Percentiles rank a stretch among this genome's conserved stretches.
Evolutionary conservation across 2,797 vertebrate genomes (phyloP).

Genomic region (Delichon dasypus): DNA sequence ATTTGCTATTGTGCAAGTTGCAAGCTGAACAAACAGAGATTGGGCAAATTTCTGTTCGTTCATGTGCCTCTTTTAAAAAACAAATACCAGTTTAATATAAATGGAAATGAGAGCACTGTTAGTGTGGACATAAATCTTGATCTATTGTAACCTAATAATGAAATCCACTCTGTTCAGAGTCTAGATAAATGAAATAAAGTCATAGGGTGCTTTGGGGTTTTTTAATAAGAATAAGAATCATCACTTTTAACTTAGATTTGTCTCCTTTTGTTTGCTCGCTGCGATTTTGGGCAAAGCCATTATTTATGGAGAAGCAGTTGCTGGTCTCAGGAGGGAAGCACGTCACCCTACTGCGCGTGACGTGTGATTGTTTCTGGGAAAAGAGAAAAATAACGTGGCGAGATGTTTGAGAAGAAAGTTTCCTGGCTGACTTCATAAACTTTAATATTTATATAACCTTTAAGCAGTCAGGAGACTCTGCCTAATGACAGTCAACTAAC

Average conservation of each 20-base stretch:
- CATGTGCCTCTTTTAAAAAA: constrained; percentile 76
- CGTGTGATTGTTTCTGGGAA: background rate
- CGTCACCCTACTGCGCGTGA: background rate
- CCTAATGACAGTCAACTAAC: constrained; percentile 59
- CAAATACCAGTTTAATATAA: constrained; percentile 85
- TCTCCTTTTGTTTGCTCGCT: constrained; percentile 33
- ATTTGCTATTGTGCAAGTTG: constrained; percentile 77
- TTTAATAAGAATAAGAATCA: constrained; percentile 40
- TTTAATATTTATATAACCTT: constrained; percentile 70
- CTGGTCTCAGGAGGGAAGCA: background rate
- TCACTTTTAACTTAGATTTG: constrained; percentile 55
- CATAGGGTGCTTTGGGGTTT: background rate
- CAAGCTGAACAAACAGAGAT: constrained; percentile 85
- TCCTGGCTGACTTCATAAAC: constrained; percentile 39
- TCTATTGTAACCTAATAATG: constrained; percentile 80
- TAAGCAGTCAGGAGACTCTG: constrained; percentile 42
- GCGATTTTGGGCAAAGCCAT: background rate
- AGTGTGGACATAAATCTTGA: constrained; percentile 80
- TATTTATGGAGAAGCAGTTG: constrained; percentile 2
- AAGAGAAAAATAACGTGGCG: constrained; percentile 28
- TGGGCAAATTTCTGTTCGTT: constrained; percentile 75
- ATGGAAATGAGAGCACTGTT: constrained; percentile 81
- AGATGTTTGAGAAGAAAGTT: constrained; percentile 28
- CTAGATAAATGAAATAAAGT: constrained; percentile 71
- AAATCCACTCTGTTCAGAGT: constrained; percentile 70